These are phyloP conservation scores for Synaphobranchus kaupii DNA, from an alignment of 2,797 vertebrate species.

Conservation along the genomic window DNA sequence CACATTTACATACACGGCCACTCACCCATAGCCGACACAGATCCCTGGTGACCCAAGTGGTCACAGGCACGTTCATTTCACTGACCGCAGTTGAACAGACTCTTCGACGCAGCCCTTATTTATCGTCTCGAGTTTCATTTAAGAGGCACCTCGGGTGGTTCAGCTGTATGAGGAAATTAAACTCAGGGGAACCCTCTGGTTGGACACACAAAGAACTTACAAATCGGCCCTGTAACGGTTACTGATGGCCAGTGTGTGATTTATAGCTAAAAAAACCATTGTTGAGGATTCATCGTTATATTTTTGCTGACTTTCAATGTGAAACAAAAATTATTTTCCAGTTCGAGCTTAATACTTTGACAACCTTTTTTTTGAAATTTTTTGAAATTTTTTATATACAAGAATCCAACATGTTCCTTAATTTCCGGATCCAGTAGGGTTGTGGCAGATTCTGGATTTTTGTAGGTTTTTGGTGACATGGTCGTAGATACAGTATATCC, in stretches of 20 bases:
- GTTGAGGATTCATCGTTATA: neutral
- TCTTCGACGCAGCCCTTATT: neutral
- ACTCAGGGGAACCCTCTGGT: neutral
- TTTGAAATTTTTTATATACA: neutral
- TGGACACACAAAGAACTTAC: neutral
- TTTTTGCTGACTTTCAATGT: neutral
- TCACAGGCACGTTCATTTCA: neutral
- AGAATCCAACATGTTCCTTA: neutral
- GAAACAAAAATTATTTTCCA: neutral
- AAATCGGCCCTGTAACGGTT: neutral
- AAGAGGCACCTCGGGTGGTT: constrained; percentile 11
- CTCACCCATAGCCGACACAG: constrained; percentile 20
- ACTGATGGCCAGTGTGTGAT: neutral
- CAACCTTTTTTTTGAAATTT: neutral
- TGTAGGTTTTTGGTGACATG: neutral
- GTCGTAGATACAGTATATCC: neutral
- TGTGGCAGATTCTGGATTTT: constrained; percentile 2
- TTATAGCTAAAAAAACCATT: neutral
- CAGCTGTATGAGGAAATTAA: neutral
- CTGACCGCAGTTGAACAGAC: neutral
- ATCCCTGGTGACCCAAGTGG: constrained; percentile 12
- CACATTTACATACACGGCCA: constrained; percentile 8
- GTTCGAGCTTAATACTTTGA: neutral
- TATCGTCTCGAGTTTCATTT: constrained; percentile 4
- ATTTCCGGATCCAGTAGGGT: neutral